Evolutionary conservation across 2,797 vertebrate genomes (phyloP), one percentile per base, ranked within the genome.

Genomic region (Periparus ater): DNA sequence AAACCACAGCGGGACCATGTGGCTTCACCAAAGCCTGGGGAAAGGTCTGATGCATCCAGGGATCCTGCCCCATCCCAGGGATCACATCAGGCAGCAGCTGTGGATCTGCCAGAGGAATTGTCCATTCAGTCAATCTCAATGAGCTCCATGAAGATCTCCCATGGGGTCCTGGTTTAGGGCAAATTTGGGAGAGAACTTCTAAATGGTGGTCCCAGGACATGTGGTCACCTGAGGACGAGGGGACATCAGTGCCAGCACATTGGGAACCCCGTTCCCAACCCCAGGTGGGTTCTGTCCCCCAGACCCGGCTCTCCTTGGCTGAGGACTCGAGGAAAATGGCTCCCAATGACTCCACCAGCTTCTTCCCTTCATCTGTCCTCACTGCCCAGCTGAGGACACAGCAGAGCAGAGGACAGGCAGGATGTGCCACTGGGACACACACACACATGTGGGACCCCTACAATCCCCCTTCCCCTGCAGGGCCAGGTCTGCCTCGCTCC

Each of bases 401-500:
- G 62, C 74, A 74, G 42, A 84, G 68, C 67, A 76, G 50, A 72
- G 17, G 60, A 47, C 2, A 11, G 60, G 18, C 38, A 38, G 57
- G 62, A 57, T 10, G 44, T 63, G 34, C 26, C 67, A 5, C 68
- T 2, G 9, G 48, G 10, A 17, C 20, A 17, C 29, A 42, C 26
- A 11, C 22, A 30, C 32, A 17, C 8, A 17, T 4, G 3, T 1
- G 1, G n/a, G 21, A 38, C 22, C 48, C 85, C 47, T 63, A 10
- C 13, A 40, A 2, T 6, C 26, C 38, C 70, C 42, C 66, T 93
- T 97, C 99, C 98, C 98, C 97, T 98, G 97, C 97, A 98, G 97
- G 95, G 98, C 98, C 85, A 99, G 98, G 91, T 99, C 99, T 42
- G 98, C 98, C 98, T 99, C 99, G 97, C 99, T 99, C 76, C 98